Evolutionary conservation across 2,888 invertebrate species (phyloP).

Genomic region (Acleris sparsana): DNA sequence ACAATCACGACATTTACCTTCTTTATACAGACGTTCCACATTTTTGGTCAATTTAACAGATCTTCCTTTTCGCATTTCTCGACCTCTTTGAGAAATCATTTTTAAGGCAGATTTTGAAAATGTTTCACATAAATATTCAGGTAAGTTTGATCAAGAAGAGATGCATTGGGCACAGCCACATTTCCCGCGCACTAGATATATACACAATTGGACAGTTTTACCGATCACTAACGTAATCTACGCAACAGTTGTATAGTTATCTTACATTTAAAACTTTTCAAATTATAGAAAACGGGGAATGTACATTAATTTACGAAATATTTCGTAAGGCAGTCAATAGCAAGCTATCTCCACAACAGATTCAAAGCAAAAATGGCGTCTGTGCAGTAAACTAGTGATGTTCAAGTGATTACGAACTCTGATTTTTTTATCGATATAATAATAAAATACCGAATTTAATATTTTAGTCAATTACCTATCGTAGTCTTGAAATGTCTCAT

Average conservation of each 20-base stretch:
- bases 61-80: conserved; percentile 60
- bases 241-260: conserved; percentile 7
- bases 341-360: conserved; percentile 46
- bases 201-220: conserved; percentile 41
- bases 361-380: conserved; percentile 73
- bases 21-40: conserved; percentile 69
- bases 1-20: conserved; percentile 75
- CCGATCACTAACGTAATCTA: conserved; percentile 6
- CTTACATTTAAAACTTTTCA: conserved; percentile 3
- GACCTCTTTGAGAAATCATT: conserved; percentile 70
- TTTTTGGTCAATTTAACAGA: conserved; percentile 65
- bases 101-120: conserved; percentile 5
- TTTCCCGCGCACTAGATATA: conserved; percentile 78
- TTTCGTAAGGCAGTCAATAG: conserved; percentile 46
- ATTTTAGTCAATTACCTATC: too few relatives aligned
- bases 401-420: not conserved
- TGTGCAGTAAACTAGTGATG: conserved; percentile 50
- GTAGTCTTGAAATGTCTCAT: too few relatives aligned
- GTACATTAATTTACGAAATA: conserved; percentile 46
- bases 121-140: conserved; percentile 27
- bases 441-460: not conserved
- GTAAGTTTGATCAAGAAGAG: conserved; percentile 45
- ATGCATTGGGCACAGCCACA: conserved; percentile 64
- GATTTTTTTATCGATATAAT: not conserved
- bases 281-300: conserved; percentile 4